Base-by-base conservation (phyloP, 2,797 vertebrate genomes). In the Anguilla megastoma region DNA sequence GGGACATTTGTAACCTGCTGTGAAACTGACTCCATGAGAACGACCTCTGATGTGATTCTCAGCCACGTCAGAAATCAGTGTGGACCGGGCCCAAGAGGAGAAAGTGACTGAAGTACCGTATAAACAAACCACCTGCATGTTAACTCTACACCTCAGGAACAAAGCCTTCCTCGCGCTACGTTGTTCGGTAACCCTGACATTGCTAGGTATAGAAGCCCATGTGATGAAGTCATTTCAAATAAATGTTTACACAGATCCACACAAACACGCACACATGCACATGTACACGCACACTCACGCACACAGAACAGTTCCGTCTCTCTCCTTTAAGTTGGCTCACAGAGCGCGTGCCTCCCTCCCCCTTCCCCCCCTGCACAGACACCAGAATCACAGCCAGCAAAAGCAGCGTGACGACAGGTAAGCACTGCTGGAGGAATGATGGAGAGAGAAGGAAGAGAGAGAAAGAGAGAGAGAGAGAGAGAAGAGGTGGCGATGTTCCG, bases 31-130 rank as follows among this genome's bases (percentile, higher is more conserved):
- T 86, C 74, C 87, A 60, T 74, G 84, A 52, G 12, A 74, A 63
- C 89, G 89, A 85, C 36, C 36, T 90, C 91, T 91, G 90, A 92
- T 93, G 93, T 92, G 90, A 90, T 90, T 88, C 87, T 89, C 85
- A 54, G 14, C 30, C 69, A 52, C 41, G 33, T 86, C 85, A 86
- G 45, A 86, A 52, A 74, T 30, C 71, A 80, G 76, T 48, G 18
- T 41, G 71, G 71, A 74, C 12, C 33, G 41, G 71, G 12, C 33
- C 21, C 30, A 36, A 76, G 71, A 41, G 33, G 71, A 2, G 14
- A 76, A 76, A 18, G 71, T 41, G 9, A 76, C 1, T 41, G 33
- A 76, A 16, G 33, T 41, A 36, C 30, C 18, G 21, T 3, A 76
- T 2, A 76, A 41, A 16, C 12, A 36, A 76, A 16, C 10, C 2